Evolutionary conservation across 2,888 invertebrate genomes (phyloP), one percentile per base, ranked within the genome.

Genomic region (Ypsolopha scabrella): DNA sequence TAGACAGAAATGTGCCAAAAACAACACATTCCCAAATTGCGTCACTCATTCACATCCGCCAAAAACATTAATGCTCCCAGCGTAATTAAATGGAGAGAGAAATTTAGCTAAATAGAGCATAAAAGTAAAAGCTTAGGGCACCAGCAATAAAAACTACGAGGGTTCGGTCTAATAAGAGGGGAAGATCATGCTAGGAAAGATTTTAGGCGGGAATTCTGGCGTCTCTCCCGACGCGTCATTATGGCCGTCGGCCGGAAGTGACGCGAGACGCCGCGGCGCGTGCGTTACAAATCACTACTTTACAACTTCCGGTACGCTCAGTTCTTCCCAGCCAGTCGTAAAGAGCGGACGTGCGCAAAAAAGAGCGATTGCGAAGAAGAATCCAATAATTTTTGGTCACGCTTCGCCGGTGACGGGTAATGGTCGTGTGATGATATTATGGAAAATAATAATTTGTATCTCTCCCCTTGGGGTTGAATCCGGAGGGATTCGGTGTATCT

Each of bases 231-330:
- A 62, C 60, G 63, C 70, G 76, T 80, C 82, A 85, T 85, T 85
- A 83, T 72, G 77, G 76, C 71, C 59, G 64, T 60, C 65, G 56
- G 57, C 63, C 78, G 86, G 87, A 87, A 80, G 77, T 72, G 70
- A 63, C 75, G 80, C 72, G 80, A 76, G 80, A 73, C 80, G 82
- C 65, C 77, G 76, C 78, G 80, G 78, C 87, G 87, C 83, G 87
- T 85, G 87, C 86, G 77, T 87, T 80, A 81, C 87, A 87, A 87
- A 87, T 87, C 86, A 83, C 85, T 83, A 81, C 85, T 86, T 86
- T 87, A 87, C 87, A 82, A 86, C 87, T 82, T 87, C 87, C 87
- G 80, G 70, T 65, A 67, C 58, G 62, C 65, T 65, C 75, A 82
- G 72, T 80, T 61, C 68, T 61, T 65, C 68, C 60, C 61, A 65